Evolutionary conservation across 2,113 vertebrate species (phyloP).

Genomic region (Haemorhous mexicanus): DNA sequence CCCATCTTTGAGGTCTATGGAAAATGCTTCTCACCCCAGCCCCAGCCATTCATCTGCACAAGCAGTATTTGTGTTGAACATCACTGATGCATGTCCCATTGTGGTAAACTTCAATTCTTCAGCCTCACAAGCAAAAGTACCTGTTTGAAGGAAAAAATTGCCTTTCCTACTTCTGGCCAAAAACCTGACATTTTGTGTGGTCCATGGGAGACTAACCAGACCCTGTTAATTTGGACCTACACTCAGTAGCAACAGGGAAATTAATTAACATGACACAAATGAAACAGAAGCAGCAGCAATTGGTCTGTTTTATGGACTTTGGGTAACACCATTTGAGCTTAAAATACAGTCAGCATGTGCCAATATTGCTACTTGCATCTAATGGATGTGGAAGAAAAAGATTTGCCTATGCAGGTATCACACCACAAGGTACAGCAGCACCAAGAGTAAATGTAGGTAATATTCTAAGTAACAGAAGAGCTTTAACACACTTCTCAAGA

Average conservation of each 20-base stretch:
- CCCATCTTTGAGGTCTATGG: neutral
- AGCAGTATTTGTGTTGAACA: neutral
- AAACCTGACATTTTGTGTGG: neutral
- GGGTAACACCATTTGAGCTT: neutral
- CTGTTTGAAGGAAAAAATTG: neutral
- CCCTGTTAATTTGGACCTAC: neutral
- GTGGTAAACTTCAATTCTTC: neutral
- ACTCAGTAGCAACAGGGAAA: neutral
- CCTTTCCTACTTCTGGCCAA: neutral
- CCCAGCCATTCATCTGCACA: neutral
- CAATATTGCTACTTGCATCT: neutral
- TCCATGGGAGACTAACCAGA: neutral
- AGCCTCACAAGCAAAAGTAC: neutral
- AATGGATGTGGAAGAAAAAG: neutral
- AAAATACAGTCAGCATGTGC: neutral
- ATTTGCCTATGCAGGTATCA: neutral
- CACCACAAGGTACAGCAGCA: neutral
- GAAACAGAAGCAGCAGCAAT: neutral
- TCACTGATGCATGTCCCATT: rapidly evolving
- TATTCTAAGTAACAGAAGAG: neutral
- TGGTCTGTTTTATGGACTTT: neutral
- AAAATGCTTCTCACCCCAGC: neutral
- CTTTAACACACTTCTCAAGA: neutral
- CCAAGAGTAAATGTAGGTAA: neutral
- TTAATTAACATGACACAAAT: neutral